Evolutionary conservation across 1,140 invertebrate species (phyloP), one percentile per base, ranked within the genome.

Genomic region (Drosophila lowei): DNA sequence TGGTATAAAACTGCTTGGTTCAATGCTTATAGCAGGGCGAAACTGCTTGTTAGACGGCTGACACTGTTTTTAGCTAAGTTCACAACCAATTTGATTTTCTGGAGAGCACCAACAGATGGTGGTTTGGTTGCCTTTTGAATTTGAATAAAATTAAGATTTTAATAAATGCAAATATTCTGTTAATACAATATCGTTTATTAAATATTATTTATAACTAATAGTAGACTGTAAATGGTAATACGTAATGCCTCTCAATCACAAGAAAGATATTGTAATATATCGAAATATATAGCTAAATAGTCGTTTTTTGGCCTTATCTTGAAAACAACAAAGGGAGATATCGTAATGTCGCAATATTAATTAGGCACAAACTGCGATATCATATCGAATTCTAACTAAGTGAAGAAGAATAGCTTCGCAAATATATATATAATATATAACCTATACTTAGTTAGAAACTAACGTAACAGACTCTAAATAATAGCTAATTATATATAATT

Each of bases 401-500:
- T 61, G 34, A 44, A 38, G 50, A 15, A 15, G 50, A 71, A 50
- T 25, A 13, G 30, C 11, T 25, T 15, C 18, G 41, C 62, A 21
- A 56, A 30, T 54, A 30, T 53, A 52, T 59, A 43, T 15, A 46
- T 46, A 73, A 56, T 50, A 11, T 58, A 61, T 43, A 65, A 77
- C 61, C 48, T 77, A 63, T 21, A 58, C 18, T 76, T 52, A 23
- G 57, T 72, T 79, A 83, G 53, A 63, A 79, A 84, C 79, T 79
- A 75, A 52, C 58, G 43, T 58, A 83, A 79, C 71, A 78, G 60
- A 11, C 58, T 62, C 53, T 74, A 72, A 78, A 63, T 59, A 57
- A 68, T 44, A 65, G 16, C 46, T 59, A 67, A 46, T 67, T 81
- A 68, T 55, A 65, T 16, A 44, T 59, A 63, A 46, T 64, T 80